Evolutionary conservation across 2,797 vertebrate species (phyloP).

Genomic region (Danio choprae): DNA sequence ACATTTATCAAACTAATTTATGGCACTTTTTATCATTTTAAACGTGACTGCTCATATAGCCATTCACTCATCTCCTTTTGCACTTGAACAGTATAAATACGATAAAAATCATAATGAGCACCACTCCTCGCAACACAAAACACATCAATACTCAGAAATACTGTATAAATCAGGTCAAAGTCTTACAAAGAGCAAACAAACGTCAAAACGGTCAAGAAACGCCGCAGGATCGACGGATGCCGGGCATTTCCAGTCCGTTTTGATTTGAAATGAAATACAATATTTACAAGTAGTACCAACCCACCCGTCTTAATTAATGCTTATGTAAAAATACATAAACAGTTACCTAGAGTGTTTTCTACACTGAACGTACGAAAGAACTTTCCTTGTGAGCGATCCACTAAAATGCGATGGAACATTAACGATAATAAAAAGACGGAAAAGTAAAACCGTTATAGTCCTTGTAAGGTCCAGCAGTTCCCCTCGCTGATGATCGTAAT

Average conservation of each 20-base stretch:
- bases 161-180: slow-evolving; percentile 60
- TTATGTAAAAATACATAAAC: slow-evolving; percentile 66
- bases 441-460: slow-evolving; percentile 70
- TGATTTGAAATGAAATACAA: slow-evolving; percentile 65
- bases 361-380: slow-evolving; percentile 65
- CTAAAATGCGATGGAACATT: slow-evolving; percentile 58
- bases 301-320: slow-evolving; percentile 63
- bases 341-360: slow-evolving; percentile 60
- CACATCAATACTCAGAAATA: slow-evolving; percentile 61
- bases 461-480: slow-evolving; percentile 65
- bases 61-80: neutral
- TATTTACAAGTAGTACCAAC: slow-evolving; percentile 73
- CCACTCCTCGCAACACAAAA: slow-evolving; percentile 65
- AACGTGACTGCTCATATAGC: neutral
- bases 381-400: slow-evolving; percentile 61
- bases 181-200: slow-evolving; percentile 68
- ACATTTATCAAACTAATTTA: neutral
- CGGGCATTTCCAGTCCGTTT: slow-evolving; percentile 61
- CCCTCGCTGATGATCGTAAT: slow-evolving; percentile 64
- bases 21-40: neutral
- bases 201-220: slow-evolving; percentile 67
- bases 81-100: neutral
- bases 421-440: slow-evolving; percentile 45
- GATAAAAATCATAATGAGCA: slow-evolving; percentile 56
- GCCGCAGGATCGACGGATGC: slow-evolving; percentile 61